phyloP scores from a whole-genome alignment of 23 tunicate genomes.

The Styela plicata region DNA sequence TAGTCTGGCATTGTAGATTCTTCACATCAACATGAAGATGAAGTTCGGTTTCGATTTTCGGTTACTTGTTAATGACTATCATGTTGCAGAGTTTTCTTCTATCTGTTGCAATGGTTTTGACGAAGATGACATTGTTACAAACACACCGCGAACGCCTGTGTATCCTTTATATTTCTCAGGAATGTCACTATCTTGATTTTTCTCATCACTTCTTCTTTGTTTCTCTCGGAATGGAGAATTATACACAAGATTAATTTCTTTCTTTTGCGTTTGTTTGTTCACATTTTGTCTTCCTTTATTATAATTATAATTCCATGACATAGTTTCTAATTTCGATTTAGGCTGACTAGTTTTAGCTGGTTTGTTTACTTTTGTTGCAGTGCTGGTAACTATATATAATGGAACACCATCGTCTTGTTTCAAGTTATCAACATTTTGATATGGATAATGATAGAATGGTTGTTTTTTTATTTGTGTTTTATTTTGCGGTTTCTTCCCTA shows the following conservation, averaged over 20 bases:
- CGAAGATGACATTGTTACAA: slow-evolving; percentile 4
- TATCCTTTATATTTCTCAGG: not conserved
- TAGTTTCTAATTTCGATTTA: not conserved
- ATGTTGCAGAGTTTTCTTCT: not conserved
- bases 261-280: not conserved
- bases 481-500: slow-evolving; percentile 25
- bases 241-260: not conserved
- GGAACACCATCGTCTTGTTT: slow-evolving; percentile 27
- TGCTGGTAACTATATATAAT: slow-evolving; percentile 69
- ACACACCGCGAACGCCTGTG: slow-evolving; percentile 22
- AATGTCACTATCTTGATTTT: not conserved
- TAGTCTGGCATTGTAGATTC: no score
- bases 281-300: not conserved
- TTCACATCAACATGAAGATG: no score
- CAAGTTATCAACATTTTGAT: not conserved
- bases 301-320: not conserved
- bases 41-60: no score
- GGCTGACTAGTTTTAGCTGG: not conserved
- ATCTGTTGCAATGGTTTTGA: not conserved
- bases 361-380: slow-evolving; percentile 40
- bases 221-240: slow-evolving; percentile 19
- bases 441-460: slow-evolving; percentile 71
- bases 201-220: not conserved
- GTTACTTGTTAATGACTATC: not conserved
- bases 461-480: slow-evolving; percentile 46